Evolutionary conservation across 2,797 vertebrate species (phyloP).

Genomic region (Sebastes reedi): DNA sequence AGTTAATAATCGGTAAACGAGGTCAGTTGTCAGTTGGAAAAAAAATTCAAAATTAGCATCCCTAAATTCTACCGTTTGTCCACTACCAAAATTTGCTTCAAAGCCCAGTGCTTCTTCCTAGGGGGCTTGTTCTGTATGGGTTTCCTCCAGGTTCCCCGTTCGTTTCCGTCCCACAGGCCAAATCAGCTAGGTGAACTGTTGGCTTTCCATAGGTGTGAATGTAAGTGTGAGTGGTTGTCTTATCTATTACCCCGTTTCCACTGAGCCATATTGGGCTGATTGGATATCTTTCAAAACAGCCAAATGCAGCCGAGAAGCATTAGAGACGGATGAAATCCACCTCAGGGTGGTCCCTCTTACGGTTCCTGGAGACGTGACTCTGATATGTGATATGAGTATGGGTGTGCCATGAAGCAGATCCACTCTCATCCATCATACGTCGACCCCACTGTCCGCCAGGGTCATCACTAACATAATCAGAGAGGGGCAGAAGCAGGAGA

Average conservation of each 20-base stretch:
- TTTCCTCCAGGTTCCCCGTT: too few species aligned
- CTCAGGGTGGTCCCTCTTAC: background rate
- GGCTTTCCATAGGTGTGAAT: too few species aligned
- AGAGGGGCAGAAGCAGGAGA: background rate
- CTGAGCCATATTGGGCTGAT: background rate
- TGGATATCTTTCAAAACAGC: background rate
- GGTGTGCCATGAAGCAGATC: background rate
- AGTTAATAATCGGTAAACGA: too few species aligned
- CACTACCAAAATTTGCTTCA: too few species aligned
- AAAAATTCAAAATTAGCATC: too few species aligned
- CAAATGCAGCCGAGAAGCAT: background rate
- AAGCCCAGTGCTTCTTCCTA: too few species aligned
- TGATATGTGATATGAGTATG: background rate
- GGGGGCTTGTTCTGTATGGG: too few species aligned
- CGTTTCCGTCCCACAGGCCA: too few species aligned
- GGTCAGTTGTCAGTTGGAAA: too few species aligned
- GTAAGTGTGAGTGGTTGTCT: background rate
- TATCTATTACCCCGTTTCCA: background rate
- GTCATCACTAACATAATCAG: conserved; percentile 12
- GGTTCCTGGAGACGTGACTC: background rate
- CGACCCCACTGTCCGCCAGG: background rate
- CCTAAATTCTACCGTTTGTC: too few species aligned
- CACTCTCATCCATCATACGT: conserved; percentile 1
- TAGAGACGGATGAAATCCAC: background rate
- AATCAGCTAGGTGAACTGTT: too few species aligned